Evolutionary conservation across 2,888 invertebrate species (phyloP).

Genomic region (Eilema caniola): DNA sequence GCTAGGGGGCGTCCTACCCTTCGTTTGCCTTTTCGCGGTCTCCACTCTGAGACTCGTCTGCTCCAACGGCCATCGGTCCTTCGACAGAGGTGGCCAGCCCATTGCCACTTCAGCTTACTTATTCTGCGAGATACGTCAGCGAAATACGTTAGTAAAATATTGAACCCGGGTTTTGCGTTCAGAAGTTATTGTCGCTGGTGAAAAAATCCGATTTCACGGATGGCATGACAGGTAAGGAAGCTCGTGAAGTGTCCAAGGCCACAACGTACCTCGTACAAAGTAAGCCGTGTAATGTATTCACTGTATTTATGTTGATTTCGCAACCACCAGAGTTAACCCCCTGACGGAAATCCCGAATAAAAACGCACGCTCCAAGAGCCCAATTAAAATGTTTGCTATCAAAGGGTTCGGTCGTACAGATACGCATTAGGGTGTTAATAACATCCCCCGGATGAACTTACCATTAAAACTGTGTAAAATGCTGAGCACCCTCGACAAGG

Average conservation of each 20-base stretch:
- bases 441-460: conserved; percentile 32
- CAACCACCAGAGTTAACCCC: conserved; percentile 11
- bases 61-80: no score
- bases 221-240: background rate
- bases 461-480: conserved; percentile 33
- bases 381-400: conserved; percentile 46
- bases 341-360: conserved; percentile 21
- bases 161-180: no score
- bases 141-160: no score
- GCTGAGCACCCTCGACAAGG: conserved; percentile 20
- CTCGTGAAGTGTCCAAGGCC: background rate
- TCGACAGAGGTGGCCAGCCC: no score
- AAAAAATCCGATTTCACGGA: no score
- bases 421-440: conserved; percentile 45
- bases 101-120: no score
- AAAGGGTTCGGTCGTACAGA: conserved; percentile 28
- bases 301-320: background rate
- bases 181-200: background rate
- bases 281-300: background rate
- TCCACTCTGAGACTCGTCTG: no score
- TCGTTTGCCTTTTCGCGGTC: no score
- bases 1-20: no score
- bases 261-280: background rate
- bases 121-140: no score
- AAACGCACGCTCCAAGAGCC: conserved; percentile 28